A percentile compares a stretch with the other conserved stretches of the same genome.
phyloP scores from a whole-genome alignment of 2,888 invertebrate genomes.

The Ophioninae sp. region DNA sequence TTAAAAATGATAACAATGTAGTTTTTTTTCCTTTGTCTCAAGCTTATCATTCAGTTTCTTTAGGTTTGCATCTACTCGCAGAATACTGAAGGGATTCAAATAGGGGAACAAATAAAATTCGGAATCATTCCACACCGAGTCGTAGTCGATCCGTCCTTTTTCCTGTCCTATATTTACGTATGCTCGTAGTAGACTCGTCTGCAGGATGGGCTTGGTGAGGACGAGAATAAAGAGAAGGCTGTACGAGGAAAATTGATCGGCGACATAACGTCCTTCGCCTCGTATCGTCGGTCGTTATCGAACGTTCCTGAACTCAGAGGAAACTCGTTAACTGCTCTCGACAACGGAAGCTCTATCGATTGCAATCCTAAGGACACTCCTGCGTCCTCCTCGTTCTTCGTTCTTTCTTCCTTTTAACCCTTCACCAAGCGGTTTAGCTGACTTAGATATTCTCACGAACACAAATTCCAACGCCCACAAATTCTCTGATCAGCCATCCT shows the following conservation, averaged over 20 bases:
- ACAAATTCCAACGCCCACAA: not conserved
- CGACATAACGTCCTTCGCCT: slow-evolving; percentile 45
- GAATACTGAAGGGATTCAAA: no score
- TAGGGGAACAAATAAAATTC: no score
- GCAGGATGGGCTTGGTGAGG: not conserved
- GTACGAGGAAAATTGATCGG: slow-evolving; percentile 48
- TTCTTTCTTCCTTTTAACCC: not conserved
- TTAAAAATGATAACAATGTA: no score
- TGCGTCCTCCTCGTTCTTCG: slow-evolving; percentile 18
- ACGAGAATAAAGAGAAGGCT: slow-evolving; percentile 3
- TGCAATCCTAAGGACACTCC: slow-evolving; percentile 7
- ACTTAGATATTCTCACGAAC: not conserved
- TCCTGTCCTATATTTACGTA: not conserved
- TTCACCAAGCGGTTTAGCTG: not conserved
- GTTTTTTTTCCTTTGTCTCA: no score
- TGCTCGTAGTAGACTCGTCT: not conserved
- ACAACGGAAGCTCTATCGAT: slow-evolving; percentile 19
- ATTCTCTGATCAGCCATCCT: no score
- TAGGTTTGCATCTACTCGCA: no score
- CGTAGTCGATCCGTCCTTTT: not conserved
- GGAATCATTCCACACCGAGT: no score
- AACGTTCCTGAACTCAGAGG: slow-evolving; percentile 1
- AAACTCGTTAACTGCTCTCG: slow-evolving; percentile 15
- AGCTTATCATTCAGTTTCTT: no score
- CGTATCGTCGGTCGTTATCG: slow-evolving; percentile 4